A percentile compares a stretch with the other conserved stretches of the same genome.
Conservation (phyloP, 2,797 vertebrate species). For the Rhynchonycteris naso region DNA sequence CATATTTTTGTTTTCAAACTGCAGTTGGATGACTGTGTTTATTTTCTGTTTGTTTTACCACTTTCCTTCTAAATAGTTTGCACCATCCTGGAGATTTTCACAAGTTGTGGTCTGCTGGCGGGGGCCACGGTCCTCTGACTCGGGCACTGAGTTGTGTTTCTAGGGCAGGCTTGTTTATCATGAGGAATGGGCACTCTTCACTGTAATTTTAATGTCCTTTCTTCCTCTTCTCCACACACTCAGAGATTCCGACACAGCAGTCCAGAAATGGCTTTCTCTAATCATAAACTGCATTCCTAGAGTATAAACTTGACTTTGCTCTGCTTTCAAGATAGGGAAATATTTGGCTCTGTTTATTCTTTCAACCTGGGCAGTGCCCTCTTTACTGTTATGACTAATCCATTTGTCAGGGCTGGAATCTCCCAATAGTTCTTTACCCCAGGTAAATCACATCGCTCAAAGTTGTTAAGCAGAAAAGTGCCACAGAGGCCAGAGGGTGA, state of each 20-base stretch:
- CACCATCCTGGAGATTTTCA: constrained; percentile 83
- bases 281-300: constrained; percentile 70
- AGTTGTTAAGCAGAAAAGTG: constrained; percentile 49
- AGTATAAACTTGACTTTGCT: constrained; percentile 77
- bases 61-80: constrained; percentile 84
- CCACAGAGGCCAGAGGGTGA: constrained; percentile 13
- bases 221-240: constrained; percentile 26
- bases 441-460: constrained; percentile 68
- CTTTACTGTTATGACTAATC: constrained; percentile 83
- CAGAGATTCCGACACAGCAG: constrained; percentile 49
- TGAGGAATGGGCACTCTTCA: constrained; percentile 20
- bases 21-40: constrained; percentile 49
- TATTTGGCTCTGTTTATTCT: constrained; percentile 79
- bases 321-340: constrained; percentile 43
- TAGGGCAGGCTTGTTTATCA: constrained; percentile 81
- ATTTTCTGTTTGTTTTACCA: constrained; percentile 81
- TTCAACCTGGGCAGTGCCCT: constrained; percentile 82
- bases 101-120: constrained; percentile 20
- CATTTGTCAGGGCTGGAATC: constrained; percentile 74
- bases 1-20: constrained; percentile 37
- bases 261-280: constrained; percentile 64
- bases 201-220: constrained; percentile 16
- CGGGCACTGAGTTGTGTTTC: constrained; percentile 74
- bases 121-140: constrained; percentile 42
- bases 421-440: constrained; percentile 50